These are phyloP conservation scores for Ceratotherium simum DNA, from an alignment of 2,113 vertebrate species.

Conservation along the genomic window DNA sequence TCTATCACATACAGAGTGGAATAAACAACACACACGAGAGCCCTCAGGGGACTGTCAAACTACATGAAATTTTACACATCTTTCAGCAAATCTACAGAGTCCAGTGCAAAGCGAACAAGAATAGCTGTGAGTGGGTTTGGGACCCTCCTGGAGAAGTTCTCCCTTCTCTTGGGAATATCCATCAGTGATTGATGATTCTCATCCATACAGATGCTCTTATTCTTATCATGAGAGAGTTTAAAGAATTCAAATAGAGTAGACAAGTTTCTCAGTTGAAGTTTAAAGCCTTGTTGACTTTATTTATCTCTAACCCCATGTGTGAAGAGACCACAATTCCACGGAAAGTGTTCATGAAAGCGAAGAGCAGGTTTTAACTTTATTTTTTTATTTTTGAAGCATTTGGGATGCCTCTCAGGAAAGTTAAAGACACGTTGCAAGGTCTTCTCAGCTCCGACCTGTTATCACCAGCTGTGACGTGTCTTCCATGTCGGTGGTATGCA, in stretches of 20 bases:
- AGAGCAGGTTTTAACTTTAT: neutral
- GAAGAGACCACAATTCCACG: slow-evolving; percentile 53
- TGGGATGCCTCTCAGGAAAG: slow-evolving; percentile 62
- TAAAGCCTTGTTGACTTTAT: slow-evolving; percentile 43
- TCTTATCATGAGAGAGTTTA: neutral
- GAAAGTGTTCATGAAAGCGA: neutral
- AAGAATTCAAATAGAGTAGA: neutral
- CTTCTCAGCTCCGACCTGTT: slow-evolving; percentile 8
- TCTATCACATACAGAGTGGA: slow-evolving; percentile 42
- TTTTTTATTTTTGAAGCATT: slow-evolving; percentile 47
- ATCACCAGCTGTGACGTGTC: slow-evolving; percentile 61
- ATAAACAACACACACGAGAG: slow-evolving; percentile 25
- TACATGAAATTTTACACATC: neutral
- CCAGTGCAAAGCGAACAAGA: neutral
- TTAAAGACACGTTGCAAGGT: slow-evolving; percentile 34
- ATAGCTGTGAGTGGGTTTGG: neutral
- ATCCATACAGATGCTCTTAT: neutral
- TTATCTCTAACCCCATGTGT: neutral
- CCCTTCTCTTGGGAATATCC: neutral
- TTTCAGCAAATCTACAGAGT: neutral
- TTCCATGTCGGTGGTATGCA: rapidly evolving
- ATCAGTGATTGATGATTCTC: neutral
- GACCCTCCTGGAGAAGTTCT: neutral
- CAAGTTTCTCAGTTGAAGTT: neutral
- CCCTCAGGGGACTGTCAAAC: slow-evolving; percentile 64